phyloP scores from a whole-genome alignment of 1,140 invertebrate species.

The Pinna nobilis region DNA sequence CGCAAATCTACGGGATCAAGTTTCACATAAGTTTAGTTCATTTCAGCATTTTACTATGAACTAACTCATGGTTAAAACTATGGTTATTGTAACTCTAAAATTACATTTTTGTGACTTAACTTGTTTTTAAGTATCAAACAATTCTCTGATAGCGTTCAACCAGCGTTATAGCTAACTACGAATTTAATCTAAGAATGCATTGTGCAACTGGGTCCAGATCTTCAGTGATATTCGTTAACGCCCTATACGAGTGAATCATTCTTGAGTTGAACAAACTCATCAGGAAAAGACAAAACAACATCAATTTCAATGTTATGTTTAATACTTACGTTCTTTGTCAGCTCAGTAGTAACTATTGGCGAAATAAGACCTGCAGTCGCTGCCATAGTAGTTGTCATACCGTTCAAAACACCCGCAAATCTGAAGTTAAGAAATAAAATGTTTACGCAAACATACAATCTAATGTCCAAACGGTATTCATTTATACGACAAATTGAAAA shows the following conservation, averaged over 20 bases:
- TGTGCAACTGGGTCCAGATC: too few relatives aligned
- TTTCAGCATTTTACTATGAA: too few relatives aligned
- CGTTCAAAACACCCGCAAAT: constrained; percentile 44
- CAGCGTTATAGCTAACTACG: neutral
- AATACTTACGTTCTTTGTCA: constrained; percentile 40
- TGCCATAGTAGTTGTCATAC: constrained; percentile 27
- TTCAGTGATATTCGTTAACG: neutral
- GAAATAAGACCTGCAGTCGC: constrained; percentile 13
- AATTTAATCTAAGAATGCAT: too few relatives aligned
- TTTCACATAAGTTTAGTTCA: too few relatives aligned
- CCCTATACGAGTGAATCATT: neutral
- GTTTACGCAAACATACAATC: neutral
- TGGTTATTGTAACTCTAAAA: too few relatives aligned
- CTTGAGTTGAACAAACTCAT: neutral
- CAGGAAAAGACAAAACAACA: neutral
- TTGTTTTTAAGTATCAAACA: too few relatives aligned
- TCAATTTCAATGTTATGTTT: neutral
- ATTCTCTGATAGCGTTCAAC: neutral
- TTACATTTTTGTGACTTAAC: too few relatives aligned
- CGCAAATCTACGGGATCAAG: too few relatives aligned
- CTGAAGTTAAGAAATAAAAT: constrained; percentile 28
- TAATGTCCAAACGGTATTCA: neutral
- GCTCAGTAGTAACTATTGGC: constrained; percentile 26
- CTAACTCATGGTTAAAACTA: too few relatives aligned
- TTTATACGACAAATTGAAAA: neutral